Evolutionary conservation across 2,797 vertebrate genomes (phyloP).

Genomic region (Spinus olivaceus): DNA sequence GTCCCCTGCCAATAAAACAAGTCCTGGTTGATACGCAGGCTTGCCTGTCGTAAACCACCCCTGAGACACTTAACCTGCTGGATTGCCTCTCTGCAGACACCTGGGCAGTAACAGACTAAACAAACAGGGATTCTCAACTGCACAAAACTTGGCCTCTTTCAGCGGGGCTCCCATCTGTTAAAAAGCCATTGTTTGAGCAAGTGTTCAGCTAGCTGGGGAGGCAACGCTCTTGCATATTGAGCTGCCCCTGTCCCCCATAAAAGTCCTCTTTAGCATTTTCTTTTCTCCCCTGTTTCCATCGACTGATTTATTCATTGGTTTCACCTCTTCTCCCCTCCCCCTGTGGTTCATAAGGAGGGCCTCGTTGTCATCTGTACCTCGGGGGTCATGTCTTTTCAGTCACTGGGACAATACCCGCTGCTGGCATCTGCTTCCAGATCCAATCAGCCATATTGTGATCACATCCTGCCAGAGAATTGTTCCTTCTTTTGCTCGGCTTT

Average conservation of each 20-base stretch:
- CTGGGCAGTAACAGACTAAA: constrained; percentile 81
- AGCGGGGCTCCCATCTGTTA: constrained; percentile 93
- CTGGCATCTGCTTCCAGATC: constrained; percentile 87
- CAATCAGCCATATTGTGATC: constrained; percentile 86
- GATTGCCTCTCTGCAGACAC: constrained; percentile 79
- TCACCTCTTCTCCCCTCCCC: constrained; percentile 83
- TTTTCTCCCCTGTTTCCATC: constrained; percentile 78
- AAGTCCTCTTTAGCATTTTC: constrained; percentile 90
- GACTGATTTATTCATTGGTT: constrained; percentile 99
- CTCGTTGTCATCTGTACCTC: constrained; percentile 81
- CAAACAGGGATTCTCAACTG: constrained; percentile 83
- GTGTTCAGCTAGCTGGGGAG: constrained; percentile 85
- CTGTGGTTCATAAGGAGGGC: constrained; percentile 79
- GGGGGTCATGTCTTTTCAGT: constrained; percentile 84
- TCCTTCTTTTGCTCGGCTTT: constrained; percentile 84
- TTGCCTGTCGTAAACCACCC: constrained; percentile 50
- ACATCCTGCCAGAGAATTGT: constrained; percentile 87
- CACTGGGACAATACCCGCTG: constrained; percentile 80
- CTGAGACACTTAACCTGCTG: constrained; percentile 73
- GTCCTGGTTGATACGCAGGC: neutral
- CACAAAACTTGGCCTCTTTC: constrained; percentile 84
- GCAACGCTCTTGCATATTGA: constrained; percentile 68
- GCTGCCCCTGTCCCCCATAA: constrained; percentile 77
- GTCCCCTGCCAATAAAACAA: constrained; percentile 44
- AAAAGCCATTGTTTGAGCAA: constrained; percentile 88